Base-by-base conservation (phyloP, 1,140 invertebrate genomes). In the Bombus breviceps region DNA sequence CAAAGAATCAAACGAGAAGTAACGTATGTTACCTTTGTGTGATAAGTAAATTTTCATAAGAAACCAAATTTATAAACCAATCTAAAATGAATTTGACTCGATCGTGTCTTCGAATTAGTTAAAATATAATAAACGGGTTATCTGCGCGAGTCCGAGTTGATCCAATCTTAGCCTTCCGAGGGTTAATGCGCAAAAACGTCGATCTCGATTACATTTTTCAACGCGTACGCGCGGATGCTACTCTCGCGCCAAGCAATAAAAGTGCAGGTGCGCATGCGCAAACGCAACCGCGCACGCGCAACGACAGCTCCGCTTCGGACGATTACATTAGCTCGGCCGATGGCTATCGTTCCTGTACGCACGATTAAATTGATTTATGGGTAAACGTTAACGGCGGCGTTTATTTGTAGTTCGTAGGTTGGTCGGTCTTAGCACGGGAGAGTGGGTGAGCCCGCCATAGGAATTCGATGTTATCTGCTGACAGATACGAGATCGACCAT, bases 331-430 rank as follows among this genome's bases (percentile, higher is more conserved):
- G 57, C 62, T 41, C 39, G 22, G 62, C n/a, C 87, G 90, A 91
- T 91, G 78, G 72, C 77, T 89, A 91, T 91, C 90, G 84, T 83
- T 83, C 3, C 64, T 78, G 81, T 91, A 91, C 89, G 89, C 90
- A 86, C 89, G 89, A 90, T 91, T 91, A 91, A 90, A 89, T 90
- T 91, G 90, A 91, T 91, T 91, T 91, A 91, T 90, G 84, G 62
- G 25, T 81, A 90, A 90, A 79, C 62, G 89, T 90, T 91, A 87
- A 86, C 85, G 89, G 85, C 90, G 82, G 77, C 68, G 85, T 87
- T 81, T 73, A 87, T 87, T 81, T 86, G 64, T 81, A 81, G 68
- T 85, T 75, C 69, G 76, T 87, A 76, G 73, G 78, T 74, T 68
- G 69, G 34, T 59, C 71, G 43, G 62, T 15, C 47, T 34, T n/a